These are phyloP conservation scores for Margaritifera margaritifera DNA, from an alignment of 2,888 invertebrate species.

Conservation along the genomic window DNA sequence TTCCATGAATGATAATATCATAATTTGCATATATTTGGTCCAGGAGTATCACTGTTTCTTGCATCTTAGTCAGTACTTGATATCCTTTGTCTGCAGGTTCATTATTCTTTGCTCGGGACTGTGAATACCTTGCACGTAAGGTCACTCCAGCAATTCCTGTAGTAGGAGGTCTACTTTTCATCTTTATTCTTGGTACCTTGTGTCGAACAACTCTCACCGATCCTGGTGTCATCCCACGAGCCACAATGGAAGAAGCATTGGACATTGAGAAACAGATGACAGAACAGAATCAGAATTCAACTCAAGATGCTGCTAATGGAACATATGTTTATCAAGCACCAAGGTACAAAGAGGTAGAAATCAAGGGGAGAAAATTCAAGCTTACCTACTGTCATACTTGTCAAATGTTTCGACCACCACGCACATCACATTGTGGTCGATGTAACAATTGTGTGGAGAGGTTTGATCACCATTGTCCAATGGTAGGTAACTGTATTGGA, in stretches of 20 bases:
- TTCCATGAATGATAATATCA: too few species aligned
- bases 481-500: conserved; percentile 41
- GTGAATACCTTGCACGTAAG: conserved; percentile 31
- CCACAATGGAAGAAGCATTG: conserved; percentile 35
- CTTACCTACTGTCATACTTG: conserved; percentile 34
- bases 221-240: conserved; percentile 39
- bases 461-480: conserved; percentile 42
- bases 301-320: conserved; percentile 17
- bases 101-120: conserved; percentile 38
- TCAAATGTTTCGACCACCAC: conserved; percentile 36
- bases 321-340: conserved; percentile 24
- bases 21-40: too few species aligned
- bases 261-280: conserved; percentile 32
- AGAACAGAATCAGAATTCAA: conserved; percentile 18
- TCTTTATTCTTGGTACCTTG: conserved; percentile 32
- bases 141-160: conserved; percentile 39
- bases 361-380: conserved; percentile 33
- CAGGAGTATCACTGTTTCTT: too few species aligned
- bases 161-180: conserved; percentile 29
- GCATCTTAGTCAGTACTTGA: too few species aligned
- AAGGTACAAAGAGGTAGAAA: conserved; percentile 29
- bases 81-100: conserved; percentile 17
- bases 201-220: conserved; percentile 34
- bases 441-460: conserved; percentile 42
- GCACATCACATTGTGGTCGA: conserved; percentile 37